Base-by-base conservation (phyloP, 2,888 invertebrate species). In the Theretra japonica region DNA sequence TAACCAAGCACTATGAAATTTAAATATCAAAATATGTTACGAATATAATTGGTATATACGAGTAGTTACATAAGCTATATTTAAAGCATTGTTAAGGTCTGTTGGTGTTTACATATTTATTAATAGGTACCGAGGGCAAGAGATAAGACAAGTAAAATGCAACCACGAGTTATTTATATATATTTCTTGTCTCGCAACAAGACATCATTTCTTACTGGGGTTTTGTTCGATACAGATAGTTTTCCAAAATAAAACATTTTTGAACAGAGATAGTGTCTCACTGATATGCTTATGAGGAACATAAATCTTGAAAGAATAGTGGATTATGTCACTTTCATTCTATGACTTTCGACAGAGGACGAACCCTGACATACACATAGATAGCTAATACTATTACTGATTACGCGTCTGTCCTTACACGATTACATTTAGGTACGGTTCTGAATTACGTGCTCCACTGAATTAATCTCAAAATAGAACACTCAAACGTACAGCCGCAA, bases 391-490 rank as follows among this genome's bases (percentile, higher is more conserved):
- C 11, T 33, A 62, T 41, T 41, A 21, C 23, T 23, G 65, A 48
- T 65, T 65, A 65, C 65, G 6, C 23, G 65, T 23, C 65, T 48
- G 57, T 57, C 73, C 72, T 76, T 73, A 78, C 70, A 73, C 71
- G 68, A 48, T 41, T 69, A 33, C 69, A 65, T 75, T 60, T 72
- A 62, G 73, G 41, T 59, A 71, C n/a, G 19, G 3, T 53, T 50
- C 62, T 59, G 65, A 70, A 68, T 65, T 33, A 59, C 53, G n/a
- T 71, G 71, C 72, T 76, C 68, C 60, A 75, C 30, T 73, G 58
- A 70, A 59, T 69, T 58, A 69, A 68, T 69, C 76, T 77, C 70
- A 72, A 73, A 73, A 78, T 76, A 77, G 76, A 75, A 56, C 65
- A 73, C 73, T 71, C 58, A 41, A 73, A 60, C 57, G 33, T 68